phyloP scores from a whole-genome alignment of 2,113 vertebrate species.

The Pseudorectes ferrugineus region DNA sequence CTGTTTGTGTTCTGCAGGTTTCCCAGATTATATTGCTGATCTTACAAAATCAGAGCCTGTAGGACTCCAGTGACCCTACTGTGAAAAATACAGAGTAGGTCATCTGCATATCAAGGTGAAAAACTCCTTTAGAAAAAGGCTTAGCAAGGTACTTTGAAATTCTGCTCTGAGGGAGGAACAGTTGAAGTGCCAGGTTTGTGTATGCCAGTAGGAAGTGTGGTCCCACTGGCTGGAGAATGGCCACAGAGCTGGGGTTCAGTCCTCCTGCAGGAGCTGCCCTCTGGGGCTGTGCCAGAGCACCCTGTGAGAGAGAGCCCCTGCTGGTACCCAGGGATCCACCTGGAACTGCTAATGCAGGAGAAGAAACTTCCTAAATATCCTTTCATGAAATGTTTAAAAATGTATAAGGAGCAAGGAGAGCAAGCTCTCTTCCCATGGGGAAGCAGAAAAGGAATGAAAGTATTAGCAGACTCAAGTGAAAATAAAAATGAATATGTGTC shows the following conservation, averaged over 20 bases:
- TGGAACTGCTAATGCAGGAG: neutral
- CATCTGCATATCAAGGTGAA: neutral
- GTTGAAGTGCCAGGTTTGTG: fast-evolving
- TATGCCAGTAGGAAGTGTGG: neutral
- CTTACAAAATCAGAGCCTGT: neutral
- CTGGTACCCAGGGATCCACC: neutral
- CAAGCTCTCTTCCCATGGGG: neutral
- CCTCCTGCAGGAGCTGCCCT: neutral
- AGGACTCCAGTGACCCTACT: neutral
- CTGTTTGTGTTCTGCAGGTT: neutral
- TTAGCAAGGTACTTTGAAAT: neutral
- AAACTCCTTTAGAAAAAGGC: neutral
- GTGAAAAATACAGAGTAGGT: neutral
- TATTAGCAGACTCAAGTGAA: neutral
- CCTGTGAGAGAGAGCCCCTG: neutral
- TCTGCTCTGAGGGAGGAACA: neutral
- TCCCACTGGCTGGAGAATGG: neutral
- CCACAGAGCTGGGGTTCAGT: fast-evolving
- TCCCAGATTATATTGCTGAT: neutral
- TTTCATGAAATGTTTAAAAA: neutral
- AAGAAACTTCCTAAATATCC: neutral
- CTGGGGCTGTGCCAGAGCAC: neutral
- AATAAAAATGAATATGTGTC: neutral
- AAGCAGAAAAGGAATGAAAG: neutral
- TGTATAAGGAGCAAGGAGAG: neutral